Percentiles rank a stretch among this genome's conserved stretches.
Conservation (phyloP, 2,113 vertebrate genomes). For the Tupaia tana region DNA sequence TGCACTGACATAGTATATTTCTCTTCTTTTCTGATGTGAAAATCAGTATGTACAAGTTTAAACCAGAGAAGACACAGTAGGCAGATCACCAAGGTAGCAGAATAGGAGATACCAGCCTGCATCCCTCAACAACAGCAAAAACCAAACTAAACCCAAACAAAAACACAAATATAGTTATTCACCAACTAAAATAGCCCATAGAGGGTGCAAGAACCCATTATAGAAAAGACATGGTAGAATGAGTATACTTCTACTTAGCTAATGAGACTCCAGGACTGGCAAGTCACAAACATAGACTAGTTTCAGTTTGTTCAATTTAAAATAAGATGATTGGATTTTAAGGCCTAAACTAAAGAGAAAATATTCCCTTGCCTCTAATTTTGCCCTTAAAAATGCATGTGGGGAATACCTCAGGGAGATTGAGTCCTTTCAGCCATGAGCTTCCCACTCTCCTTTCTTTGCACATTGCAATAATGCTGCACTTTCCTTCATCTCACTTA, state of each 20-base stretch:
- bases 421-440: too few species aligned
- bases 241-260: conserved; percentile 20
- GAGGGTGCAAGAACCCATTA: neutral
- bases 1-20: neutral
- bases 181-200: neutral
- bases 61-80: conserved; percentile 30
- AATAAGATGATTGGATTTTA: conserved; percentile 51
- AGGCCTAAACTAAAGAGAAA: conserved; percentile 33
- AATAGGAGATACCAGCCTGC: neutral
- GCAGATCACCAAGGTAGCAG: neutral
- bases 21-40: conserved; percentile 24
- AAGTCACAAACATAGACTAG: neutral
- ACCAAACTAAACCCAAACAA: too few species aligned
- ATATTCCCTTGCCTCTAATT: conserved; percentile 6
- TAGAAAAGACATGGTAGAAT: neutral
- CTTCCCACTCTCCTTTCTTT: too few species aligned
- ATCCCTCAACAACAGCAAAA: neutral
- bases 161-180: neutral
- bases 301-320: conserved; percentile 7
- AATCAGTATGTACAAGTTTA: conserved; percentile 13
- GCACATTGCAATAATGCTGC: too few species aligned
- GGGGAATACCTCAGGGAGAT: too few species aligned
- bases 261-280: neutral
- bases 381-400: too few species aligned
- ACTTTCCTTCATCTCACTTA: too few species aligned